A percentile compares a stretch with the other conserved stretches of the same genome.
Conservation (phyloP, 64 coral and sea anemone species). For the Catalaphyllia jardinei region DNA sequence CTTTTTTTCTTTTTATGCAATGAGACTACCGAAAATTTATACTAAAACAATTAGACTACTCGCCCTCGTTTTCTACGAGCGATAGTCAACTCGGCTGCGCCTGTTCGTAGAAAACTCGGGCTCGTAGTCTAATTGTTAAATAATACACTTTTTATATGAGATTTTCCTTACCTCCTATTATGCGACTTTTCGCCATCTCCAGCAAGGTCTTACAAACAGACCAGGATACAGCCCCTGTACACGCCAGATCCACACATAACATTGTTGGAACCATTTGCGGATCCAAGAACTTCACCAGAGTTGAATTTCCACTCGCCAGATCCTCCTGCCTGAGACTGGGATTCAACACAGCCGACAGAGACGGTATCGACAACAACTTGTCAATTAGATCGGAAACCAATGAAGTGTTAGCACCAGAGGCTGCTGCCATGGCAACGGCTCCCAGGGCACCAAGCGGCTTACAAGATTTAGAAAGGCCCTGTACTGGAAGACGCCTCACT, state of each 20-base stretch:
- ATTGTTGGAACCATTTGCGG: constrained; percentile 74
- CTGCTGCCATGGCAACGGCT: constrained; percentile 97
- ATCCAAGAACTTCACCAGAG: constrained; percentile 48
- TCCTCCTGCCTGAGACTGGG: constrained; percentile 40
- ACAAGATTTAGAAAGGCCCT: constrained; percentile 14
- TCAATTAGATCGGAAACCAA: constrained; percentile 67
- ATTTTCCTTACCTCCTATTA: constrained; percentile 53
- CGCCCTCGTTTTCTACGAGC: too few relatives aligned
- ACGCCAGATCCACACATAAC: constrained; percentile 81
- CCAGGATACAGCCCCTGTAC: constrained; percentile 57
- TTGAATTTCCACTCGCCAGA: constrained; percentile 44
- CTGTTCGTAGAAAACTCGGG: too few relatives aligned
- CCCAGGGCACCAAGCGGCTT: constrained; percentile 54
- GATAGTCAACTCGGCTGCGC: too few relatives aligned
- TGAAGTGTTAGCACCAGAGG: constrained; percentile 68
- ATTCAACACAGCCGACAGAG: constrained; percentile 46
- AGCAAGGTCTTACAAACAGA: constrained; percentile 67
- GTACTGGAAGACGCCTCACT: constrained; percentile 17
- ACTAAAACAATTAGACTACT: too few relatives aligned
- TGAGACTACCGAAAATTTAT: too few relatives aligned
- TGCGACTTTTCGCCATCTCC: constrained; percentile 69
- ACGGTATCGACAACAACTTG: constrained; percentile 68
- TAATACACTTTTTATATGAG: too few relatives aligned
- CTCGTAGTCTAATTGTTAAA: too few relatives aligned
- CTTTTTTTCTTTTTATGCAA: too few relatives aligned